These are phyloP conservation scores for Ypsolopha scabrella DNA, from an alignment of 2,888 invertebrate species.

Conservation along the genomic window DNA sequence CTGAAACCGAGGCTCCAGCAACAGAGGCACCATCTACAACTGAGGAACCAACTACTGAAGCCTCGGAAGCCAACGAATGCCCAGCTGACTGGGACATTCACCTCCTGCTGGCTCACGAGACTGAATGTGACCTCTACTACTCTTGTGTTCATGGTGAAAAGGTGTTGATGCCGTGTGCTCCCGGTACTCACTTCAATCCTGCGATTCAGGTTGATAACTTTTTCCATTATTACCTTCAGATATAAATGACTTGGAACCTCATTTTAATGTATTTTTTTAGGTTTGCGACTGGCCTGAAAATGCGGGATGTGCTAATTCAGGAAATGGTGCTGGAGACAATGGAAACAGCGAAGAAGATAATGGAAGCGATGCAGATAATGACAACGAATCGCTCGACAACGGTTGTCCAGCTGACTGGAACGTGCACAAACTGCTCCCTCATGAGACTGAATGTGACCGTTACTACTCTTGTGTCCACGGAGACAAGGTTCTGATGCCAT, in stretches of 20 bases:
- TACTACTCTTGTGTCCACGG: conserved; percentile 15
- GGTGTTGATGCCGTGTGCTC: neutral
- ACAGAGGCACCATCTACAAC: neutral
- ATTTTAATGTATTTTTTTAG: neutral
- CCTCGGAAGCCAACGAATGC: conserved; percentile 6
- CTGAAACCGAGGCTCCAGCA: neutral
- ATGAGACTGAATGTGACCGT: conserved; percentile 11
- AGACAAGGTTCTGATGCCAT: neutral
- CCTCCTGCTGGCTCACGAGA: conserved; percentile 22
- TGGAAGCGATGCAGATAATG: conserved; percentile 1
- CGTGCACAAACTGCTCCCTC: conserved; percentile 11
- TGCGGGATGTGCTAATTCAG: conserved; percentile 14
- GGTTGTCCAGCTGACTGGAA: conserved; percentile 11
- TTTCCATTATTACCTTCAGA: neutral
- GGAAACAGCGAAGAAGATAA: conserved; percentile 8
- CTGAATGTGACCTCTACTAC: conserved; percentile 25
- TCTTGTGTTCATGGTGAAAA: conserved; percentile 15
- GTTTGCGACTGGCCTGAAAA: conserved; percentile 13
- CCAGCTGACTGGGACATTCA: conserved; percentile 9
- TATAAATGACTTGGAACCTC: neutral
- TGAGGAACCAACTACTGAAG: neutral
- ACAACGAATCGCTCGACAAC: conserved; percentile 5
- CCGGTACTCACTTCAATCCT: conserved; percentile 20
- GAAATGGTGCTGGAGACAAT: neutral
- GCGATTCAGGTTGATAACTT: conserved; percentile 15